Base-by-base conservation (phyloP, 2,797 vertebrate species). In the Chiroxiphia lanceolata region DNA sequence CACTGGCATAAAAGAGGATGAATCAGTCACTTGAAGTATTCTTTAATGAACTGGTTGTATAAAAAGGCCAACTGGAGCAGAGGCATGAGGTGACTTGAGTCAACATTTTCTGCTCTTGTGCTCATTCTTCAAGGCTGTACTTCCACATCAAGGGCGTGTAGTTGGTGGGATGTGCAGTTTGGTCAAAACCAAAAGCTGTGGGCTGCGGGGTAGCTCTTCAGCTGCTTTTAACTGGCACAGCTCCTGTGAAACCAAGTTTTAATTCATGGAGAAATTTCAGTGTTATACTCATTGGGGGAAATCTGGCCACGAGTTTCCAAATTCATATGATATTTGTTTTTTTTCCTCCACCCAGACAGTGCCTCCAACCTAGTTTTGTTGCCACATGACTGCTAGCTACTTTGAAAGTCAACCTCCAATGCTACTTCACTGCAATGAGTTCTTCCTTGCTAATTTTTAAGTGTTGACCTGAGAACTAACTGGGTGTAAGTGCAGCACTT, bases 1-100 rank as follows among this genome's bases (percentile, higher is more conserved):
- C 53, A 42, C 42, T 94, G 74, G 54, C 80, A 89, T 83, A 53
- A 74, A 82, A 82, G 34, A 67, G 51, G 45, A 82, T 88, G 83
- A 93, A 94, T 84, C 81, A 94, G 63, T 45, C 77, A 60, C 67
- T 91, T 59, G n/a, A 88, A 90, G 23, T 78, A 67, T 67, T 95
- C 56, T 82, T 95, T 93, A 87, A 93, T 92, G 47, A 84, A 36
- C 45, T 77, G 53, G 7, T 92, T 89, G 18, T 77, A 54, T 40
- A 65, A 86, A 79, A 89, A 74, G 51, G 34, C 80, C 68, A 95
- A 77, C 36, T 83, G 50, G 64, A 93, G 60, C 75, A 90, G 71
- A 91, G 78, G 60, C 53, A 63, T 6, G 9, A 71, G 33, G 27
- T 87, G 57, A 13, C 68, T 88, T 0, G 0, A 87, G 59, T 85